Percentiles rank a stretch among this genome's conserved stretches.
Conservation (phyloP, 2,797 vertebrate species). For the Acanthurus tractus region DNA sequence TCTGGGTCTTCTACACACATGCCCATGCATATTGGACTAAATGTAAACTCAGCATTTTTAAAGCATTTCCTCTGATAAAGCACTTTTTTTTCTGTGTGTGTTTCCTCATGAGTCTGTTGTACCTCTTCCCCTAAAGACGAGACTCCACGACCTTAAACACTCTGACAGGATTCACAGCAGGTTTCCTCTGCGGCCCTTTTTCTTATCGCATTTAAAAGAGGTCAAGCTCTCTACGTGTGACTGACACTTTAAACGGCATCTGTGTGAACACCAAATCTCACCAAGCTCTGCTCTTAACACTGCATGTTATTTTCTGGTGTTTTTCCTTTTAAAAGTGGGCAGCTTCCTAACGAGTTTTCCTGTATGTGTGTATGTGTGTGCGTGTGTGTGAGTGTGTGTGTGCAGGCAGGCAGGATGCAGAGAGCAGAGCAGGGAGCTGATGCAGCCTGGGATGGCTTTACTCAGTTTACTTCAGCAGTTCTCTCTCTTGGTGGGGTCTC, state of each 20-base stretch:
- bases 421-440: conserved; percentile 14
- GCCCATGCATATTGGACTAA: conserved; percentile 43
- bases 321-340: neutral
- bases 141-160: conserved; percentile 36
- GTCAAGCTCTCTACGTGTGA: conserved; percentile 32
- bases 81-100: conserved; percentile 50
- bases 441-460: conserved; percentile 36
- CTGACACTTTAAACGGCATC: conserved; percentile 23
- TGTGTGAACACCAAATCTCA: neutral
- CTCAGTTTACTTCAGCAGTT: conserved; percentile 65
- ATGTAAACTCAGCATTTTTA: conserved; percentile 68
- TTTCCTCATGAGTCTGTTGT: conserved; percentile 42
- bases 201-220: conserved; percentile 23
- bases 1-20: conserved; percentile 32
- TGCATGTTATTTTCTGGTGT: neutral
- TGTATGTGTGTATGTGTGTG: neutral
- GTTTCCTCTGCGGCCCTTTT: conserved; percentile 20
- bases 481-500: conserved; percentile 57
- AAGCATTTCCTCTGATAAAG: conserved; percentile 47
- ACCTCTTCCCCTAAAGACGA: conserved; percentile 48
- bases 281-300: conserved; percentile 3
- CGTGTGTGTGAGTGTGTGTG: neutral
- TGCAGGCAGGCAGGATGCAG: neutral
- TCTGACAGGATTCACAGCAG: conserved; percentile 38
- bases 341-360: conserved; percentile 10